phyloP scores from a whole-genome alignment of 2,113 vertebrate species.

The Bucco capensis region DNA sequence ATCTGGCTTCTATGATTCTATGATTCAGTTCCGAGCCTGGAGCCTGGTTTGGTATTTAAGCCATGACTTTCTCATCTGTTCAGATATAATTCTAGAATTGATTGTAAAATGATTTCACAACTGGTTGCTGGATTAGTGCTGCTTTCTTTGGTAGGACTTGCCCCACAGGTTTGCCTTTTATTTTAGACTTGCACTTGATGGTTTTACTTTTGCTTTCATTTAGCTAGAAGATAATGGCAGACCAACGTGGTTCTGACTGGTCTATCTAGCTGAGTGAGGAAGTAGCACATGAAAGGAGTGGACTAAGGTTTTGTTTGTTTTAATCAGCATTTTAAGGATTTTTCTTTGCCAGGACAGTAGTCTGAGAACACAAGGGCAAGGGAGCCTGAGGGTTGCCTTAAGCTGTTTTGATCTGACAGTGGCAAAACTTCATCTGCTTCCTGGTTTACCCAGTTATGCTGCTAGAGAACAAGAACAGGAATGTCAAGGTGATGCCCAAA shows the following conservation, averaged over 20 bases:
- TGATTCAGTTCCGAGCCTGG: background rate
- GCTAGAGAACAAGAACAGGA: background rate
- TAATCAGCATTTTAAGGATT: background rate
- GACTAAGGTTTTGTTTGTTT: background rate
- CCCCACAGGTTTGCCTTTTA: background rate
- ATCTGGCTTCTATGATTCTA: too few species aligned
- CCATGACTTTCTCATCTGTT: background rate
- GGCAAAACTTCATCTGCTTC: background rate
- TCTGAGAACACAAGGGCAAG: background rate
- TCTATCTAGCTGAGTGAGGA: background rate
- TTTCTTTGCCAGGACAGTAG: background rate
- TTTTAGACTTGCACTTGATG: background rate
- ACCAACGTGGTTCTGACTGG: background rate
- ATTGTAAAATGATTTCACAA: background rate
- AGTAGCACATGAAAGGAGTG: background rate
- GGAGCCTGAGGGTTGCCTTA: background rate
- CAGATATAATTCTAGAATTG: background rate
- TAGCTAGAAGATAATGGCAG: background rate
- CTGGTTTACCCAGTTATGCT: background rate
- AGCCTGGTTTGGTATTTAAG: background rate
- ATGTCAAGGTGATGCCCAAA: background rate
- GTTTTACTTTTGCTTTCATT: constrained; percentile 14
- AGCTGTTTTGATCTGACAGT: background rate
- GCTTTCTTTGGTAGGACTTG: background rate
- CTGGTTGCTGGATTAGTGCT: background rate